Evolutionary conservation across 1,140 invertebrate genomes (phyloP).

Genomic region (Episyrphus balteatus): DNA sequence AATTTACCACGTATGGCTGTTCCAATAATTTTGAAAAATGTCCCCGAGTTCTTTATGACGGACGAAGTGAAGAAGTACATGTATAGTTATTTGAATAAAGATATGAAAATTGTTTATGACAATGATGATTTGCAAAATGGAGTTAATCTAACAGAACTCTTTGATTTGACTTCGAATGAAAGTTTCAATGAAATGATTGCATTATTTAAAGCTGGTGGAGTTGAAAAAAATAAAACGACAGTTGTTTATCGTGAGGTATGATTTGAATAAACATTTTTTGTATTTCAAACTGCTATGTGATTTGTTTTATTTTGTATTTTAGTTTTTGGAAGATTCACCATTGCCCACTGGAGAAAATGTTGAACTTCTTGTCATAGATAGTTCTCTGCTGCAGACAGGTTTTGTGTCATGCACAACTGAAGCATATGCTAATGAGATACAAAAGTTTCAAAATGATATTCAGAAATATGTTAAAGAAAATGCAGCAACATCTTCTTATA

Average conservation of each 20-base stretch:
- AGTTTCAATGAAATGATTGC: slow-evolving; percentile 21
- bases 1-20: slow-evolving; percentile 15
- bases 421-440: slow-evolving; percentile 16
- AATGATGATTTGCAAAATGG: slow-evolving; percentile 8
- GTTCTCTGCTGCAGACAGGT: slow-evolving; percentile 15
- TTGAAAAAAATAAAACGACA: slow-evolving; percentile 12
- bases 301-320: neutral
- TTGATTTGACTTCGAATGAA: slow-evolving; percentile 14
- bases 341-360: slow-evolving; percentile 17
- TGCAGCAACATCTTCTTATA: slow-evolving; percentile 6
- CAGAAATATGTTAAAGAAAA: slow-evolving; percentile 19
- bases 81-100: slow-evolving; percentile 10
- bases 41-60: slow-evolving; percentile 13
- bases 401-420: slow-evolving; percentile 20
- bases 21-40: slow-evolving; percentile 19
- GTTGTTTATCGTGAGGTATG: slow-evolving; percentile 9
- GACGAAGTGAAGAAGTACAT: slow-evolving; percentile 16
- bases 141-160: slow-evolving; percentile 14
- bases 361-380: slow-evolving; percentile 26
- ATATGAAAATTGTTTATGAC: slow-evolving; percentile 17
- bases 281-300: neutral
- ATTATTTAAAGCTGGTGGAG: slow-evolving; percentile 13
- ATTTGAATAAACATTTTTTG: neutral
- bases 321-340: slow-evolving; percentile 14
- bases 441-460: slow-evolving; percentile 19